Percentiles rank a stretch among this genome's conserved stretches.
phyloP scores from a whole-genome alignment of 2,113 vertebrate species.

The Caranx melampygus region DNA sequence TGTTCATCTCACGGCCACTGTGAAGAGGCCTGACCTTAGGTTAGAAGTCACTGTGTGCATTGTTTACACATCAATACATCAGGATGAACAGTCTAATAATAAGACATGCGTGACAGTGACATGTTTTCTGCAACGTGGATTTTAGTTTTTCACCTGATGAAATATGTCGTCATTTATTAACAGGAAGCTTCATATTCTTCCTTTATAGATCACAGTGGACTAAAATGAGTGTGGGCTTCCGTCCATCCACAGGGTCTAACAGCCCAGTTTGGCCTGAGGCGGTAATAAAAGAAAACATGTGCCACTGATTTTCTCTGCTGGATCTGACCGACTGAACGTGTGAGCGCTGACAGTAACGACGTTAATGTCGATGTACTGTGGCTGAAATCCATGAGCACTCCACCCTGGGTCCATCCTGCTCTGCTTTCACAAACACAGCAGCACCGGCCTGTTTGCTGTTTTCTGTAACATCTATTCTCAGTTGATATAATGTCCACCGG shows the following conservation, averaged over 20 bases:
- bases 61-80: too few species aligned
- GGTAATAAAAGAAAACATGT: conserved; percentile 21
- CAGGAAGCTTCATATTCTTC: not conserved
- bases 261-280: conserved; percentile 33
- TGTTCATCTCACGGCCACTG: not conserved
- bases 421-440: not conserved
- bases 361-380: not conserved
- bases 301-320: conserved; percentile 35
- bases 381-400: conserved; percentile 5
- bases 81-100: too few species aligned
- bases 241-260: not conserved
- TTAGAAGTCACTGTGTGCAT: too few species aligned
- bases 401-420: not conserved
- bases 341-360: conserved; percentile 14
- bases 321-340: conserved; percentile 28
- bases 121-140: too few species aligned
- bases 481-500: conserved; percentile 4
- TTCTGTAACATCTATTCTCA: not conserved
- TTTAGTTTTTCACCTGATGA: not conserved
- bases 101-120: too few species aligned
- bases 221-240: not conserved
- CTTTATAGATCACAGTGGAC: not conserved
- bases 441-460: not conserved
- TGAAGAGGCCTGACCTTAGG: too few species aligned
- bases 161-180: not conserved